These are phyloP conservation scores for Grantiella picta DNA, from an alignment of 2,113 vertebrate species.

Conservation along the genomic window DNA sequence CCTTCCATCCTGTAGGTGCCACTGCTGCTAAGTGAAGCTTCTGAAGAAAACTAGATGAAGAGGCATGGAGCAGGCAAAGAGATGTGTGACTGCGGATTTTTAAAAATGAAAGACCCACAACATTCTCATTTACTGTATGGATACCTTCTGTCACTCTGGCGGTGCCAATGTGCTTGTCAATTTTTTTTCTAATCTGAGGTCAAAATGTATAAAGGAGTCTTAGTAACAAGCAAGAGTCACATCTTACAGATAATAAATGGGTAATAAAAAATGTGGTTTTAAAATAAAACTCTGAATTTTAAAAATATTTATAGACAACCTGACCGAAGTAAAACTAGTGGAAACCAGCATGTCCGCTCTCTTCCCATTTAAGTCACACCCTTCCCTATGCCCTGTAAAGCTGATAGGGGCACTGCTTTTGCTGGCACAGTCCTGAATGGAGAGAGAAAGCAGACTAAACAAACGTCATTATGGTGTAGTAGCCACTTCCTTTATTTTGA, in stretches of 20 bases:
- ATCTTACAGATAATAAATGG: not conserved
- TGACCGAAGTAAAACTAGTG: not conserved
- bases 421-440: not conserved
- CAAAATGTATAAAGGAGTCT: not conserved
- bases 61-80: not conserved
- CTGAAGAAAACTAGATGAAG: conserved; percentile 31
- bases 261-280: not conserved
- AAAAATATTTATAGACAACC: not conserved
- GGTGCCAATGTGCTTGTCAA: not conserved
- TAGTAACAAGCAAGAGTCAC: not conserved
- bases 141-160: not conserved
- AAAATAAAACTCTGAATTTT: not conserved
- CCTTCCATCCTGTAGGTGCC: conserved; percentile 62
- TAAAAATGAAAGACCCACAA: not conserved
- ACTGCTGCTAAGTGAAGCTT: conserved; percentile 61
- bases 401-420: not conserved
- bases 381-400: not conserved
- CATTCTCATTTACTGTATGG: not conserved
- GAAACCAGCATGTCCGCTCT: not conserved
- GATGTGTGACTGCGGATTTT: not conserved
- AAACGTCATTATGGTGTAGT: not conserved
- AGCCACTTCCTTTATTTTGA: not conserved
- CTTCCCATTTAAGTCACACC: not conserved
- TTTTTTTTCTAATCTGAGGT: not conserved
- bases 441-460: not conserved